Evolutionary conservation across 2,888 invertebrate genomes (phyloP), one percentile per base, ranked within the genome.

Genomic region (Lycaena phlaeas): DNA sequence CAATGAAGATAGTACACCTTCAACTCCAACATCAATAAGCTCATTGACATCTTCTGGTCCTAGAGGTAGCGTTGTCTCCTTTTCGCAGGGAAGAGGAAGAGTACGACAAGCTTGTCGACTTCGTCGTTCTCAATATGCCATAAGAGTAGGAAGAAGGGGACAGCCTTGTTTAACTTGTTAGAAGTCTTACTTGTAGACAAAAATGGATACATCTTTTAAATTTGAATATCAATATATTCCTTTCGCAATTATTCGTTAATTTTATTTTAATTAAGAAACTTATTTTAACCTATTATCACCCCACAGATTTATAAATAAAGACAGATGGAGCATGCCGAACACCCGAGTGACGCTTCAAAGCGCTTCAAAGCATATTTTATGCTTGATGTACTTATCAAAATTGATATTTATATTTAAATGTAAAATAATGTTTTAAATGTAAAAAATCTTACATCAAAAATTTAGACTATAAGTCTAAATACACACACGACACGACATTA

Each of bases 131-230:
- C 66, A 72, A 43, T 59, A 76, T 15, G 49, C 60, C 22, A 69
- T 79, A 4, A 73, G 68, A 53, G 57, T 61, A 34, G 64, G 67
- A 37, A 59, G 57, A 37, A 60, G 59, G 40, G 63, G 65, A 39
- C 53, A 49, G 17, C 63, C 62, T 31, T 79, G 76, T 45, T 44
- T 49, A 11, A 62, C 59, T 28, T 81, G 79, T 52, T 77, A 66
- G n/a, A n/a, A 55, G 41, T 49, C 12, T 37, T 17, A 9, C 14
- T 18, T 48, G 12, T 43, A 36, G n/a, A 36, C 1, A 49, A 45
- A 28, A 36, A 40, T 59, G 67, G 68, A 71, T 74, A 70, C 73
- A 73, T 75, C 66, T 69, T 71, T 60, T 50, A 41, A 69, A 64
- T 7, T 25, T 27, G 15, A 30, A 40, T 51, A 52, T 42, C 15